Evolutionary conservation across 2,888 invertebrate genomes (phyloP).

Genomic region (Agrypnus murinus): DNA sequence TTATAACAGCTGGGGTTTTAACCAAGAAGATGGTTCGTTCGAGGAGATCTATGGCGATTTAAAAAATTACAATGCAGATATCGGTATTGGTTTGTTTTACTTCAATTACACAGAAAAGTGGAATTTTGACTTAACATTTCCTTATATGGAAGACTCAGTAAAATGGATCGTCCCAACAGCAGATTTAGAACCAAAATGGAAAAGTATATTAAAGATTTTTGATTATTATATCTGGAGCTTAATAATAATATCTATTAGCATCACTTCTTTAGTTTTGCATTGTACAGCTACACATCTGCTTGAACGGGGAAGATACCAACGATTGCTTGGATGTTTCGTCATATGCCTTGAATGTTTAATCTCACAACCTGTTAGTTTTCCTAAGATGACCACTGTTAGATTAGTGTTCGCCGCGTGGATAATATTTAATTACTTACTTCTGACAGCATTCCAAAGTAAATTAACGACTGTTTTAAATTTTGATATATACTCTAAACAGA

Average conservation of each 20-base stretch:
- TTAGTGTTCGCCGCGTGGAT: slow-evolving; percentile 29
- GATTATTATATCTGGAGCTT: slow-evolving; percentile 4
- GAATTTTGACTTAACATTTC: slow-evolving; percentile 41
- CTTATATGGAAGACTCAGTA: slow-evolving; percentile 39
- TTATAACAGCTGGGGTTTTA: slow-evolving; percentile 21
- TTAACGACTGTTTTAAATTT: slow-evolving; percentile 32
- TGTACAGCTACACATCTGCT: not conserved
- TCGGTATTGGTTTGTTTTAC: slow-evolving; percentile 34
- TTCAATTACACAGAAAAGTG: slow-evolving; percentile 19
- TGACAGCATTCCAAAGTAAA: slow-evolving; percentile 35
- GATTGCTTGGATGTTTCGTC: not conserved
- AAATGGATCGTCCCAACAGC: slow-evolving; percentile 40
- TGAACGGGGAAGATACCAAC: not conserved
- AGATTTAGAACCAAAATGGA: slow-evolving; percentile 24
- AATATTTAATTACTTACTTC: not conserved
- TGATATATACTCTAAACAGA: slow-evolving; percentile 38
- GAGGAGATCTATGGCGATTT: slow-evolving; percentile 14
- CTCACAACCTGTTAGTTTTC: not conserved
- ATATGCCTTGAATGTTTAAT: not conserved
- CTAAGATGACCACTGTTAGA: not conserved
- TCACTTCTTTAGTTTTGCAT: not conserved
- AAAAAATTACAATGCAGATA: slow-evolving; percentile 24
- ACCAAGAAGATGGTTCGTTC: slow-evolving; percentile 24
- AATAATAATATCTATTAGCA: not conserved
- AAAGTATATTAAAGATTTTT: slow-evolving; percentile 31